Conservation (phyloP, 2,797 vertebrate species). For the Alosa sapidissima region DNA sequence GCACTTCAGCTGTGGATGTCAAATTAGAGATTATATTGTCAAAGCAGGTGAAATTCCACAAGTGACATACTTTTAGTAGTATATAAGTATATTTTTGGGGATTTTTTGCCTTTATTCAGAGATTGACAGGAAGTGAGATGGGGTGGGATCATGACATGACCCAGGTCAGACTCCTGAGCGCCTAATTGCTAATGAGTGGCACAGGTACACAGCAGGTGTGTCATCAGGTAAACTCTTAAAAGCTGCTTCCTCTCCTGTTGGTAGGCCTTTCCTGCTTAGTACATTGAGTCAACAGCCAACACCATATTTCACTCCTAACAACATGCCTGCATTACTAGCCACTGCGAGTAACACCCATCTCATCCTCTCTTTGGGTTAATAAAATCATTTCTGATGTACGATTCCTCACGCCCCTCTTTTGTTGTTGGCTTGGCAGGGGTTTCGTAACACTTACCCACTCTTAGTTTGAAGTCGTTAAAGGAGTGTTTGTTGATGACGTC, state of each 20-base stretch:
- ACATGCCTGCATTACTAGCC: too few relatives aligned
- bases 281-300: neutral
- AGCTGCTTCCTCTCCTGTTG: neutral
- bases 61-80: too few relatives aligned
- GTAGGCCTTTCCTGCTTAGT: neutral
- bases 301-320: neutral
- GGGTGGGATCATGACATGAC: neutral
- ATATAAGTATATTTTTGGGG: too few relatives aligned
- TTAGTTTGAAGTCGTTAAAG: slow-evolving; percentile 94
- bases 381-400: too few relatives aligned
- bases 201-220: neutral
- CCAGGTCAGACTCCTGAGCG: neutral
- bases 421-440: neutral
- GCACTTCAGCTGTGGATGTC: too few relatives aligned
- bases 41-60: too few relatives aligned
- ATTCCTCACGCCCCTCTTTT: neutral
- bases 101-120: too few relatives aligned
- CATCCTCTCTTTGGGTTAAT: too few relatives aligned
- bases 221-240: neutral
- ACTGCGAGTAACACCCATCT: too few relatives aligned
- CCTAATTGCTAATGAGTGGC: neutral
- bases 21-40: too few relatives aligned
- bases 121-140: neutral
- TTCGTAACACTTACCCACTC: slow-evolving; percentile 81
- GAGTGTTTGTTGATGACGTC: slow-evolving; percentile 98